These are phyloP conservation scores for Argyresthia albistria DNA, from an alignment of 2,888 invertebrate species.

Conservation along the genomic window DNA sequence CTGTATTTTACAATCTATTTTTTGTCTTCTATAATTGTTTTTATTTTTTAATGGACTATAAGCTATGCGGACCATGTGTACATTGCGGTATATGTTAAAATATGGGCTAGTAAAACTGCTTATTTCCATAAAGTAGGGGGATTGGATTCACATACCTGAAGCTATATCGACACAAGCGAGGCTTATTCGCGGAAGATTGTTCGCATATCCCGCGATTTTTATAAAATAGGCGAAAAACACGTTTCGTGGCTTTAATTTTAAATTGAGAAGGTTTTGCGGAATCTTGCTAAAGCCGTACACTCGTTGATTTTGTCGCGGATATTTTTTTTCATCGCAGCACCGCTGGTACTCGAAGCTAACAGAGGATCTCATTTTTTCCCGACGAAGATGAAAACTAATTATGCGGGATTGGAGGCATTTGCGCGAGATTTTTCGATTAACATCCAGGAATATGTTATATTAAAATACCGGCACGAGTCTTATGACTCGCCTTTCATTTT, in stretches of 20 bases:
- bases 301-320: slow-evolving; percentile 40
- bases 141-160: background rate
- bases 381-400: slow-evolving; percentile 54
- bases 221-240: slow-evolving; percentile 71
- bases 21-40: no score
- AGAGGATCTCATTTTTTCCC: slow-evolving; percentile 44
- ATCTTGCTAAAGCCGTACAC: slow-evolving; percentile 60
- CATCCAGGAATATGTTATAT: background rate
- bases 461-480: no score
- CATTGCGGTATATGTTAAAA: no score
- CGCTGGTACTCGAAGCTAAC: slow-evolving; percentile 26
- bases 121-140: slow-evolving; percentile 6
- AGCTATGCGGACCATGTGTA: no score
- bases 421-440: slow-evolving; percentile 10
- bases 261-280: slow-evolving; percentile 68
- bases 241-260: slow-evolving; percentile 73
- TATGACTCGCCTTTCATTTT: no score
- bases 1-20: no score
- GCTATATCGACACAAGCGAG: slow-evolving; percentile 19
- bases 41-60: no score
- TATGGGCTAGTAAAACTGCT: no score
- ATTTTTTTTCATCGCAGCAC: slow-evolving; percentile 31
- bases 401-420: slow-evolving; percentile 31
- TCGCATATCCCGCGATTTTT: slow-evolving; percentile 65
- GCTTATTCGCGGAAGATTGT: slow-evolving; percentile 65